Percentiles rank a stretch among this genome's conserved stretches.
Evolutionary conservation across 2,888 invertebrate species (phyloP).

Genomic region (Brenthis ino): DNA sequence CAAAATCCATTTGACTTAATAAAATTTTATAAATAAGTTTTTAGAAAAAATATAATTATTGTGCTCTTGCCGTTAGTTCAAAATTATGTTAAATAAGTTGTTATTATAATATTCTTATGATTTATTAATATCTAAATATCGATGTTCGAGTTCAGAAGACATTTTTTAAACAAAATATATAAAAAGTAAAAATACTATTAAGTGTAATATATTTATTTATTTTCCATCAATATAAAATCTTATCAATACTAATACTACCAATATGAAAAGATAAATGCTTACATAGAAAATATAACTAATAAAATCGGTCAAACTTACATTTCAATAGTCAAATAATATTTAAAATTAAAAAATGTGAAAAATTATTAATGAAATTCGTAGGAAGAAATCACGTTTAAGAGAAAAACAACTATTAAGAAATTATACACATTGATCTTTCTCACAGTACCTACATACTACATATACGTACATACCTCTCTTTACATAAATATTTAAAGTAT

Average conservation of each 20-base stretch:
- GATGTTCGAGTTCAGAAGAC: background rate
- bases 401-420: too few species aligned
- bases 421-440: too few species aligned
- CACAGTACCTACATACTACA: too few species aligned
- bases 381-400: too few species aligned
- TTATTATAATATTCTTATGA: background rate
- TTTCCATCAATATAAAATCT: slow-evolving; percentile 30
- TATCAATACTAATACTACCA: slow-evolving; percentile 12
- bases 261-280: too few species aligned
- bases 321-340: too few species aligned
- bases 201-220: slow-evolving; percentile 29
- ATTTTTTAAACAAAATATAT: background rate
- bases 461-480: too few species aligned
- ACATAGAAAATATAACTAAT: background rate
- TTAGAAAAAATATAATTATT: background rate
- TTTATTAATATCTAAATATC: background rate
- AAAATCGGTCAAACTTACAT: background rate
- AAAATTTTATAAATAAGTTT: slow-evolving; percentile 31
- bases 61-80: background rate
- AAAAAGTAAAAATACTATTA: slow-evolving; percentile 11
- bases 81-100: background rate
- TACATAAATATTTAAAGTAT: too few species aligned
- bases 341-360: too few species aligned
- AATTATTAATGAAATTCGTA: too few species aligned
- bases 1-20: slow-evolving; percentile 64